Conservation (phyloP, 2,113 vertebrate genomes). For the Macquaria ambigua region DNA sequence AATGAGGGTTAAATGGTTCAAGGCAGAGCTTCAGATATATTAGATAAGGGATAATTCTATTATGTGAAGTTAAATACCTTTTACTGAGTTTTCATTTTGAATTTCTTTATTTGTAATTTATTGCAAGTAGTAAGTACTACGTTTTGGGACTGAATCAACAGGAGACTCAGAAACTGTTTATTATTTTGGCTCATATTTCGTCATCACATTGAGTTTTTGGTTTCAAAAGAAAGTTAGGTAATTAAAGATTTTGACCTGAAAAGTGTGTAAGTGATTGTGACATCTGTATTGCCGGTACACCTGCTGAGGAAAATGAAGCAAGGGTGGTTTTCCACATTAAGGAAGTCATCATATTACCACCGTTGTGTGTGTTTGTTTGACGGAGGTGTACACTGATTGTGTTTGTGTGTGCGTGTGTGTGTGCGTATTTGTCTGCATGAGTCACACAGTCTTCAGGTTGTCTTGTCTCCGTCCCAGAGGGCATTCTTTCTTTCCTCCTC, state of each 20-base stretch:
- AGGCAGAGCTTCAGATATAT: background rate
- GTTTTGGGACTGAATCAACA: background rate
- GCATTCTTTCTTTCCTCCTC: background rate
- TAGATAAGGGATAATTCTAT: background rate
- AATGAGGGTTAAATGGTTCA: background rate
- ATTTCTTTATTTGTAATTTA: background rate
- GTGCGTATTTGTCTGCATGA: conserved; percentile 15
- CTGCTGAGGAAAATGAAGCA: background rate
- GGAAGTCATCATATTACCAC: background rate
- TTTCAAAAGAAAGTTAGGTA: background rate
- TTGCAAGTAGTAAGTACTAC: background rate
- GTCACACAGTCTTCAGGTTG: conserved; percentile 1
- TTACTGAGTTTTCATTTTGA: background rate
- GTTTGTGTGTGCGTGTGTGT: background rate
- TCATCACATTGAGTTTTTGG: background rate
- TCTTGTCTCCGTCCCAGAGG: conserved; percentile 8
- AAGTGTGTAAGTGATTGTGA: background rate
- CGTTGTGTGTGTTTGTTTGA: conserved; percentile 2
- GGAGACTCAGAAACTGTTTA: background rate
- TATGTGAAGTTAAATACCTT: background rate
- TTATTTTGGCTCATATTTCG: background rate
- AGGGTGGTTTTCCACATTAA: background rate
- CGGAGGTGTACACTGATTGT: background rate
- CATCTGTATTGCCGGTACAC: background rate
- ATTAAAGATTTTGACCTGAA: background rate